phyloP scores from a whole-genome alignment of 2,113 vertebrate genomes.

The Natator depressus region DNA sequence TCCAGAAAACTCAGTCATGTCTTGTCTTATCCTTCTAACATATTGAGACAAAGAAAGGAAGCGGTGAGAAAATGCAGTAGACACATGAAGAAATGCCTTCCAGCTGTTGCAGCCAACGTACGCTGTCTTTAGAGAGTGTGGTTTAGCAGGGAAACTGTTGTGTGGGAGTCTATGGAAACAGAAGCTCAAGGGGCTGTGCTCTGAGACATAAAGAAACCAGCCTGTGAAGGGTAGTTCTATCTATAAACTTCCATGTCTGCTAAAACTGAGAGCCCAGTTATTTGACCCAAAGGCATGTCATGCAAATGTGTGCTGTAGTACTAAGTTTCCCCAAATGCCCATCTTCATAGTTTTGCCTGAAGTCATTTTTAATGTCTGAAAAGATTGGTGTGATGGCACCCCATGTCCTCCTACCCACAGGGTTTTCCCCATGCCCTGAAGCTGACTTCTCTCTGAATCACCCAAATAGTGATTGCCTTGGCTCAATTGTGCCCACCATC shows the following conservation, averaged over 20 bases:
- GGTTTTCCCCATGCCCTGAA: rapidly evolving
- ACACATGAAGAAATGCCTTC: background rate
- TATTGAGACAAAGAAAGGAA: conserved; percentile 17
- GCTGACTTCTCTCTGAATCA: background rate
- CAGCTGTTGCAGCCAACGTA: background rate
- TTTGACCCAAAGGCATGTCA: background rate
- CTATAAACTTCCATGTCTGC: background rate
- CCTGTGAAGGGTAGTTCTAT: conserved; percentile 20
- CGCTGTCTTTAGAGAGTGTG: conserved; percentile 14
- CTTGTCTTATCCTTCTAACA: background rate
- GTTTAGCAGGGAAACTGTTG: conserved; percentile 9
- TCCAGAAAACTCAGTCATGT: background rate
- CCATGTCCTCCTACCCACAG: rapidly evolving
- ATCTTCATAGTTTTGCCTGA: background rate
- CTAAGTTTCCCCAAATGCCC: rapidly evolving
- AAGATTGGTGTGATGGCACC: background rate
- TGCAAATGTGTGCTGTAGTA: rapidly evolving
- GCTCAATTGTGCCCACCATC: background rate
- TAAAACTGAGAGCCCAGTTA: rapidly evolving
- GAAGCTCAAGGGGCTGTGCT: background rate
- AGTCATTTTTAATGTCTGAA: background rate
- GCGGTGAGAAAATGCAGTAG: background rate
- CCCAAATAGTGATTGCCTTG: too few species aligned
- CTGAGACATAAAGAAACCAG: conserved; percentile 25
- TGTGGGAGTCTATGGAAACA: conserved; percentile 51